phyloP scores from a whole-genome alignment of 2,888 invertebrate species.

The Ophonus ardosiacus region DNA sequence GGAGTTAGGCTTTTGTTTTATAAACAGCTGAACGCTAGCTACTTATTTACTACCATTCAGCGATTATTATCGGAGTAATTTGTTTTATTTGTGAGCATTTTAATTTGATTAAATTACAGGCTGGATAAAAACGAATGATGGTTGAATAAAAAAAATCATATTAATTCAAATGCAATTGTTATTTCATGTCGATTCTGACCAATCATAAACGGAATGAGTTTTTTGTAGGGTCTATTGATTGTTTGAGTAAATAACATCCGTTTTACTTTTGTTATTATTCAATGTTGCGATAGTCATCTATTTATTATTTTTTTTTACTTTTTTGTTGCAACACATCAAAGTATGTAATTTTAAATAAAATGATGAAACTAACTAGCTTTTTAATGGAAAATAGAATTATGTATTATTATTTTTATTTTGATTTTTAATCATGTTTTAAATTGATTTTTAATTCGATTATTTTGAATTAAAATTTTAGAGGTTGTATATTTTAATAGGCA shows the following conservation, averaged over 20 bases:
- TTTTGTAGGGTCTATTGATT: slow-evolving; percentile 47
- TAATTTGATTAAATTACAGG: slow-evolving; percentile 49
- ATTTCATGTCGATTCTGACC: slow-evolving; percentile 29
- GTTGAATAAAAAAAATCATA: slow-evolving; percentile 29
- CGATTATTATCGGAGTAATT: slow-evolving; percentile 40
- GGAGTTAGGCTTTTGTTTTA: slow-evolving; percentile 37
- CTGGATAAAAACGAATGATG: slow-evolving; percentile 3
- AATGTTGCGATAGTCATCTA: slow-evolving; percentile 53
- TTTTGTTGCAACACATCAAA: slow-evolving; percentile 30
- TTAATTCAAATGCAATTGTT: slow-evolving; percentile 46
- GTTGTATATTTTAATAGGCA: slow-evolving; percentile 37
- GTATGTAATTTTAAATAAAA: slow-evolving; percentile 24
- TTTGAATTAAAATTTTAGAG: slow-evolving; percentile 30
- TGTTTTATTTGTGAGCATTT: slow-evolving; percentile 46
- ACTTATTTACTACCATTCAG: slow-evolving; percentile 32
- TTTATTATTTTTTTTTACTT: slow-evolving; percentile 51
- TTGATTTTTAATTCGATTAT: slow-evolving; percentile 45
- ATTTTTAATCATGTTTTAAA: slow-evolving; percentile 51
- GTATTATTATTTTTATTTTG: slow-evolving; percentile 40
- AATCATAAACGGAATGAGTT: slow-evolving; percentile 30
- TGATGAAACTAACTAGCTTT: slow-evolving; percentile 31
- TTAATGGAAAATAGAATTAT: slow-evolving; percentile 28
- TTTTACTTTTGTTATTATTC: slow-evolving; percentile 56
- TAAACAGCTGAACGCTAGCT: slow-evolving; percentile 40
- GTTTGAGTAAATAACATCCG: slow-evolving; percentile 55